Evolutionary conservation across 2,113 vertebrate genomes (phyloP), one percentile per base, ranked within the genome.

Genomic region (Aix galericulata): DNA sequence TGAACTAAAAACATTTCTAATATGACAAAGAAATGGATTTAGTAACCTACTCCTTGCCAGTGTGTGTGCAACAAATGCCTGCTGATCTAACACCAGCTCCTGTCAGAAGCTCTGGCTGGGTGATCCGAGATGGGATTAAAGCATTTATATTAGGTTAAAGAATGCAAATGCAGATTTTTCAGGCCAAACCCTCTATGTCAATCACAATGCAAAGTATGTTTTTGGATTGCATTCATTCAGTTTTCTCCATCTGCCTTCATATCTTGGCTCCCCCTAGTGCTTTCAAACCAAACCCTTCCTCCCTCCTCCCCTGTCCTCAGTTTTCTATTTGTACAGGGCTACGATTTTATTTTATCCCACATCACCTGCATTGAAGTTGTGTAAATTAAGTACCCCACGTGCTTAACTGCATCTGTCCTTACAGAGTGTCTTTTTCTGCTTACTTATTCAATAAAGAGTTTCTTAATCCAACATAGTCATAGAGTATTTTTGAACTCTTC

Each of bases 261-360:
- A 48, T 42, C 34, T 76, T 88, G 14, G 7, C 82, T 23, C 25
- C 16, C 7, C 8, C 59, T 86, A 73, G 60, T 60, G 58, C 42
- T 93, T 94, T 87, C 48, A 88, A 82, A 89, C n/a, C 58, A 89
- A 95, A 69, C 18, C 23, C 11, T 73, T 64, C 53, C 38, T 83
- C 48, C 29, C 29, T 86, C 20, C 40, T 83, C 26, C 23, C 4
- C 36, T 34, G 23, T 40, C 44, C 86, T 27, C 17, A 71, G 0
- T 69, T 93, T 86, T 69, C 50, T 64, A 34, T 71, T 34, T 50
- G 20, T 69, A 36, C 1, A 2, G 83, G 34, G 59, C 46, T 36
- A 83, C 38, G 34, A 71, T 77, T 93, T 91, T 62, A 69, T 88
- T 92, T 83, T 74, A 44, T 83, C 55, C 36, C 80, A 80, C 80